These are phyloP conservation scores for Drosophila melanogaster DNA, from an alignment of 1,140 invertebrate species.

Conservation along the genomic window Release_6_plus_ISO1_MT NT_033777.3:6087501-6088000, in stretches of 20 bases:
- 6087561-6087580: slow-evolving; percentile 14
- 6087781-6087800: too few relatives aligned
- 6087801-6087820: too few relatives aligned
- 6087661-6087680: slow-evolving; percentile 66
- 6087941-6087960: not conserved
- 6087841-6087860: too few relatives aligned
- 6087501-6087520: slow-evolving; percentile 79
- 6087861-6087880: too few relatives aligned
- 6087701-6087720: slow-evolving; percentile 24
- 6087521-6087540: slow-evolving; percentile 57
- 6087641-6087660: slow-evolving; percentile 79
- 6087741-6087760: slow-evolving; percentile 48
- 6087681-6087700: slow-evolving; percentile 13
- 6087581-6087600: slow-evolving; percentile 41
- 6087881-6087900: too few relatives aligned
- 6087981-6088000: slow-evolving; percentile 19
- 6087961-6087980: not conserved
- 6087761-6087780: slow-evolving; percentile 4
- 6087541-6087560: slow-evolving; percentile 17
- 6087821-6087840: too few relatives aligned
- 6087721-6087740: slow-evolving; percentile 52
- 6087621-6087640: slow-evolving; percentile 81
- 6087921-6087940: too few relatives aligned
- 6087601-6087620: slow-evolving; percentile 77
- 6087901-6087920: too few relatives aligned